These are phyloP conservation scores for Dryobota labecula DNA, from an alignment of 2,888 invertebrate species.

Conservation along the genomic window DNA sequence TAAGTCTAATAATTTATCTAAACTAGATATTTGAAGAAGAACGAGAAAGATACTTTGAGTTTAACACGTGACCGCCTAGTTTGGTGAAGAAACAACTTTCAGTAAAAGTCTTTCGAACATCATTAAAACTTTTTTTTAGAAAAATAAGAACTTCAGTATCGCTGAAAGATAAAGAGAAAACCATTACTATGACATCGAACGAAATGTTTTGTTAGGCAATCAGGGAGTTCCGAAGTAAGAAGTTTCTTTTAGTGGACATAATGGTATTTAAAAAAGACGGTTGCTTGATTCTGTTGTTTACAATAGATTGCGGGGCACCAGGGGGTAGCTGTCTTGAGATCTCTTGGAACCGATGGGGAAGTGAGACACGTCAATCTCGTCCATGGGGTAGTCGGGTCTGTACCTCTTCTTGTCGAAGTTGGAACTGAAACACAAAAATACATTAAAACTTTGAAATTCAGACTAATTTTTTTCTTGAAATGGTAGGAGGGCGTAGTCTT, in stretches of 20 bases:
- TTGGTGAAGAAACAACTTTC: constrained; percentile 34
- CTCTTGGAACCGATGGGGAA: constrained; percentile 86
- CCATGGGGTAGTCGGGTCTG: constrained; percentile 85
- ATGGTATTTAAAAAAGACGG: constrained; percentile 44
- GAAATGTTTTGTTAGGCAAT: constrained; percentile 58
- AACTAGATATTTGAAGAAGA: constrained; percentile 29
- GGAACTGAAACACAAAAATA: constrained; percentile 66
- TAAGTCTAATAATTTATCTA: constrained; percentile 36
- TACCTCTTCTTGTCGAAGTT: constrained; percentile 81
- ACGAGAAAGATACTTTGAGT: constrained; percentile 31
- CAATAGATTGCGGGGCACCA: constrained; percentile 59
- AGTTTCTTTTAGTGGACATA: constrained; percentile 39
- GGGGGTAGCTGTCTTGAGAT: constrained; percentile 69
- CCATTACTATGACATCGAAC: constrained; percentile 46
- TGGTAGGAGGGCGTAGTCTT: neutral
- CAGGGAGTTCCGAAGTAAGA: constrained; percentile 37
- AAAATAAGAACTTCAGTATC: constrained; percentile 49
- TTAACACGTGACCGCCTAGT: constrained; percentile 35
- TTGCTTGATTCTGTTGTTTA: constrained; percentile 55
- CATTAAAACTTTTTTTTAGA: constrained; percentile 61
- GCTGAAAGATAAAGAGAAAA: constrained; percentile 52
- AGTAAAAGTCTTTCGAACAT: constrained; percentile 43
- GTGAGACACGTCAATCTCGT: constrained; percentile 86
- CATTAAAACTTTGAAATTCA: constrained; percentile 17
- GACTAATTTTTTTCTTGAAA: neutral